phyloP scores from a whole-genome alignment of 1,140 invertebrate species.

The Brachionus sp. region DNA sequence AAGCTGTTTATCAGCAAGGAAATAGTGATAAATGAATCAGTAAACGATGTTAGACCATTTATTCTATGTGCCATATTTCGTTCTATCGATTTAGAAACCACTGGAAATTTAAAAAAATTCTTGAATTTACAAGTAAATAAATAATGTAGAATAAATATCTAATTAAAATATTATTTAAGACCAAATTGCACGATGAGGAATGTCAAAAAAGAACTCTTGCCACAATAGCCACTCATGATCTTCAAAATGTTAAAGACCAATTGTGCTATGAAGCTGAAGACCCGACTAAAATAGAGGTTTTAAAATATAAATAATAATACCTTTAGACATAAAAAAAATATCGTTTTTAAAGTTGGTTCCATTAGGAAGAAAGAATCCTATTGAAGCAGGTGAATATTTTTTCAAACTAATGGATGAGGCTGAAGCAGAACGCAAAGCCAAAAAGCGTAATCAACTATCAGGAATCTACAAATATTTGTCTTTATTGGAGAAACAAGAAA shows the following conservation, averaged over 20 bases:
- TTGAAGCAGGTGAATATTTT: conserved; percentile 68
- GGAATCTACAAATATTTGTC: conserved; percentile 78
- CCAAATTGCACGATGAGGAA: conserved; percentile 72
- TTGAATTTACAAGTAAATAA: conserved; percentile 68
- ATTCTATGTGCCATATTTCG: conserved; percentile 71
- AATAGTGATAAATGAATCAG: background rate
- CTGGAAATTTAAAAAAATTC: conserved; percentile 70
- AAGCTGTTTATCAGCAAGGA: conserved; percentile 45
- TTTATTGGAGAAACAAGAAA: conserved; percentile 69
- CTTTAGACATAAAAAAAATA: background rate
- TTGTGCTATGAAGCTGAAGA: conserved; percentile 67
- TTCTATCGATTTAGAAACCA: conserved; percentile 65
- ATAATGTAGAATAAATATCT: background rate
- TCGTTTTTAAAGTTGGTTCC: conserved; percentile 63
- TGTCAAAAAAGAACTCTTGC: conserved; percentile 73
- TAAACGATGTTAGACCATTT: conserved; percentile 64
- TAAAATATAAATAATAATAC: conserved; percentile 8
- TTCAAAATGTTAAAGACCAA: conserved; percentile 66
- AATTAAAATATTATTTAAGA: conserved; percentile 55
- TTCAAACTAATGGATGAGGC: conserved; percentile 70
- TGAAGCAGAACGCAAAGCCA: conserved; percentile 66
- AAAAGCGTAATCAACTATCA: conserved; percentile 72
- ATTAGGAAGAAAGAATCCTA: conserved; percentile 64
- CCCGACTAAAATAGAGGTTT: conserved; percentile 64
- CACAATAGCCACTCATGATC: conserved; percentile 77